phyloP scores from a whole-genome alignment of 2,113 vertebrate species.

The Drymodes brunneopygia region DNA sequence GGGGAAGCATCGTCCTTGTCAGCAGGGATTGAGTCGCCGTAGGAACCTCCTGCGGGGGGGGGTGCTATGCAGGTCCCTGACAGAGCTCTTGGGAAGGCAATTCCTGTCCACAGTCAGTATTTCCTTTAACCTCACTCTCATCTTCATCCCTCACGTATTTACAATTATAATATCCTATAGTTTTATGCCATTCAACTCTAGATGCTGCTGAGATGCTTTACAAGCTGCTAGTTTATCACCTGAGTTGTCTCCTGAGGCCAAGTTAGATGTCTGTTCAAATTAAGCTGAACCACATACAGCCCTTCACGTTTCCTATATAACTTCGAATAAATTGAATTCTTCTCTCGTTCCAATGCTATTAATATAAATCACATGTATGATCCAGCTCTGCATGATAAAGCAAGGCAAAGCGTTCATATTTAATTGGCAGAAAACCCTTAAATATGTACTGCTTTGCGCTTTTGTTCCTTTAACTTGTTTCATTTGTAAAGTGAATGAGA shows the following conservation, averaged over 20 bases:
- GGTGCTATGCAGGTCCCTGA: accelerated
- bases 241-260: neutral
- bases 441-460: neutral
- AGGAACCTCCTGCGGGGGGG: neutral
- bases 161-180: neutral
- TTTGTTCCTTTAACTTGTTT: neutral
- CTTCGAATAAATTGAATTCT: neutral
- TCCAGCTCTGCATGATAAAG: neutral
- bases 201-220: neutral
- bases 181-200: neutral
- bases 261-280: neutral
- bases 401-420: neutral
- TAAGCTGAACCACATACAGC: neutral
- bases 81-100: accelerated
- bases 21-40: neutral
- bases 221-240: neutral
- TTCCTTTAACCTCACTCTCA: neutral
- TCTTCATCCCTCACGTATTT: neutral
- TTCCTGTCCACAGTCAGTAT: neutral
- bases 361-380: neutral
- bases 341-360: neutral
- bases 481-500: neutral
- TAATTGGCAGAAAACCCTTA: neutral
- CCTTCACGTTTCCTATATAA: accelerated
- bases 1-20: accelerated